A percentile compares a stretch with the other conserved stretches of the same genome.
These are phyloP conservation scores for Nothocercus julius DNA, from an alignment of 2,113 vertebrate species.

Conservation along the genomic window DNA sequence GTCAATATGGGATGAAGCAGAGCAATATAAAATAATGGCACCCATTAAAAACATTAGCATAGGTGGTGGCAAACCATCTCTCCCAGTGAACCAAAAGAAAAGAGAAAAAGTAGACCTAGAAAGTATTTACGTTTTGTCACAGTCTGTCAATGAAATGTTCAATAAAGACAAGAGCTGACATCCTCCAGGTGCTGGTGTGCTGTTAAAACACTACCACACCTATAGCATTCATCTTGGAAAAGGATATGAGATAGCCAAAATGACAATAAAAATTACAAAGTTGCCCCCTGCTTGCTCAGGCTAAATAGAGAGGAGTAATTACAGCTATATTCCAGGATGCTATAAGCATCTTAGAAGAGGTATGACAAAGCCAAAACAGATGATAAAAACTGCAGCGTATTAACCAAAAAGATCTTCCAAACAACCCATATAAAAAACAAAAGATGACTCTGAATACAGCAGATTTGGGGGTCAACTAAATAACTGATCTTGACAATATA, in stretches of 20 bases:
- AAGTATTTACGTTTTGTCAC: background rate
- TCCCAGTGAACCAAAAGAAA: background rate
- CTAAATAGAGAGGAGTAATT: background rate
- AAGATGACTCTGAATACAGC: background rate
- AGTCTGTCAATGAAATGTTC: background rate
- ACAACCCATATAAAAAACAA: background rate
- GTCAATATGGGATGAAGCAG: background rate
- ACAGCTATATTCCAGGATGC: background rate
- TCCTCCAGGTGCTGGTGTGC: background rate
- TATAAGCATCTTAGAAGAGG: background rate
- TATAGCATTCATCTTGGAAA: background rate
- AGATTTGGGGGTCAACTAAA: background rate
- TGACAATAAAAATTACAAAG: background rate
- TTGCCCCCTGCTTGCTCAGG: background rate
- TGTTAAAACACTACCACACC: background rate
- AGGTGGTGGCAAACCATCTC: background rate
- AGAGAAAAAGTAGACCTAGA: background rate
- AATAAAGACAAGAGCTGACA: background rate
- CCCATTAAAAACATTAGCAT: background rate
- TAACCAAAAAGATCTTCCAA: background rate
- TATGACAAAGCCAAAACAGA: background rate
- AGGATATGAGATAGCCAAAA: background rate
- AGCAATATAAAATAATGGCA: background rate
- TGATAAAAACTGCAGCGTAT: background rate
- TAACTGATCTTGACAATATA: background rate